Evolutionary conservation across 2,797 vertebrate genomes (phyloP), one percentile per base, ranked within the genome.

Genomic region (Scyliorhinus canicula): DNA sequence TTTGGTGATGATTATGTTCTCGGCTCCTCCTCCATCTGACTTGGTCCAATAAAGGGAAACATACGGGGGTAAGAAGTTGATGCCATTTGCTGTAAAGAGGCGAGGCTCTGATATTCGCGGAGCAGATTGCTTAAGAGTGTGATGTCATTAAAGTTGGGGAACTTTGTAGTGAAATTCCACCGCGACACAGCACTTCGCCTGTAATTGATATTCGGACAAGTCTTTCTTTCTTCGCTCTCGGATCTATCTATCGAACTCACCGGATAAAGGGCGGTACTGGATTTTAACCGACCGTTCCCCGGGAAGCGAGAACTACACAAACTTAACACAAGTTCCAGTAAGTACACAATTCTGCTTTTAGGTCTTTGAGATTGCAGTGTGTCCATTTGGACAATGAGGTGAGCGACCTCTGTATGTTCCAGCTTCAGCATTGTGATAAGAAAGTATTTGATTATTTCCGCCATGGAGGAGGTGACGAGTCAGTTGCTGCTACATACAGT

Each of bases 31-130:
- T 91, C 9, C 57, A 24, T 44, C 88, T 57, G 57, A 91, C 57
- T 40, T 24, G 1, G 60, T 91, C 88, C 88, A 91, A 91, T 91
- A 5, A 91, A 44, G 21, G 60, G 88, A 65, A 91, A 44, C 7
- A 21, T 7, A n/a, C 55, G 55, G 35, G 47, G 16, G 0, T 14
- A 21, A 63, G 88, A 91, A 65, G 60, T 63, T 63, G 35, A n/a
- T 91, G 88, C n/a, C 52, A 63, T 40, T 26, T 91, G 88, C 24
- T 65, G 88, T 91, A 65, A 91, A 65, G 65, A 91, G 88, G 88
- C 88, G 88, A 91, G 88, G 88, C 60, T 65, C 57, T 11, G n/a
- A 65, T 44, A 40, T 7, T 44, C 19, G n/a, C 9, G 8, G 19
- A 24, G 35, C 60, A 91, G 86, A 63, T 63, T 90, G 86, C 55